phyloP scores from a whole-genome alignment of 1,140 invertebrate species.

The Ostrea edulis region DNA sequence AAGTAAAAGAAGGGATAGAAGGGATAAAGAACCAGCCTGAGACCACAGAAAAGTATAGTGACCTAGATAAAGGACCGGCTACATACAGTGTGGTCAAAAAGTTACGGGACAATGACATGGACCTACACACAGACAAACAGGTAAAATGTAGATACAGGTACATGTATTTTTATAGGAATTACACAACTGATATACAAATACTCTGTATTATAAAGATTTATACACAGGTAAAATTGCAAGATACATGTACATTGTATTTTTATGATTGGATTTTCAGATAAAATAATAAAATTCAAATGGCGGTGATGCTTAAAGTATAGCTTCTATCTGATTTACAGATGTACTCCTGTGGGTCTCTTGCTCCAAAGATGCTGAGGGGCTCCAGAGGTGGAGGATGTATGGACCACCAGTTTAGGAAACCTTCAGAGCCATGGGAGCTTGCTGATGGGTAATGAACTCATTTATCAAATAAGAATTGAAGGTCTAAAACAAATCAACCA shows the following conservation, averaged over 20 bases:
- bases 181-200: too few species aligned
- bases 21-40: slow-evolving; percentile 79
- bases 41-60: slow-evolving; percentile 79
- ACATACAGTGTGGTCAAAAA: slow-evolving; percentile 81
- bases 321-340: slow-evolving; percentile 73
- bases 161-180: neutral
- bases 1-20: slow-evolving; percentile 75
- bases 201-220: too few species aligned
- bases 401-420: slow-evolving; percentile 81
- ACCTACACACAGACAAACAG: slow-evolving; percentile 81
- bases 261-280: too few species aligned
- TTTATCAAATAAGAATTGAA: neutral
- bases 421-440: slow-evolving; percentile 83
- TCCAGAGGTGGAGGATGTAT: slow-evolving; percentile 80
- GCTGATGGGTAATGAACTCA: slow-evolving; percentile 81
- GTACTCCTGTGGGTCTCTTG: slow-evolving; percentile 83
- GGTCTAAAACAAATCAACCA: neutral
- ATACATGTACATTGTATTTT: too few species aligned
- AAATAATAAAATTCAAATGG: too few species aligned
- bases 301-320: too few species aligned
- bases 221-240: too few species aligned
- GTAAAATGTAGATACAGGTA: slow-evolving; percentile 59
- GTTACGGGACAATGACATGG: slow-evolving; percentile 81
- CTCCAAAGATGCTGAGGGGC: slow-evolving; percentile 82
- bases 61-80: slow-evolving; percentile 78